Evolutionary conservation across 1,140 invertebrate genomes (phyloP).

Genomic region (Oryctes rhinoceros): DNA sequence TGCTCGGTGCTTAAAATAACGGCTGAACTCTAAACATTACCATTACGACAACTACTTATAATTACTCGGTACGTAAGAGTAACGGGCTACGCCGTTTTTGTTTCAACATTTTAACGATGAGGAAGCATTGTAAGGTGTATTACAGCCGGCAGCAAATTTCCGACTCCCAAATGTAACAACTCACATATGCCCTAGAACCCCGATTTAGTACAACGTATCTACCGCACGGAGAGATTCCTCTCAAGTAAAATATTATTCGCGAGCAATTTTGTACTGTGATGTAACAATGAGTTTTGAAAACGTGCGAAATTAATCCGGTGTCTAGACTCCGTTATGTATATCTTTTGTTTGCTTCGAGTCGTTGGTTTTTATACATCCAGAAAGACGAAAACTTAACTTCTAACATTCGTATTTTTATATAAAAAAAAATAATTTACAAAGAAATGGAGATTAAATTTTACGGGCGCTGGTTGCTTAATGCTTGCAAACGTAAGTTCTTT

Average conservation of each 20-base stretch:
- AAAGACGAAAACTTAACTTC: too few species aligned
- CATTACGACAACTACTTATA: slow-evolving; percentile 28
- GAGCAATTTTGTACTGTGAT: not conserved
- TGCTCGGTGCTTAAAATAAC: slow-evolving; percentile 14
- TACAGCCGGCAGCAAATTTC: not conserved
- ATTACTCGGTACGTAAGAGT: slow-evolving; percentile 3
- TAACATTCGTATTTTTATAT: too few species aligned
- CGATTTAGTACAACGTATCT: slow-evolving; percentile 3
- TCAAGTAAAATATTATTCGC: not conserved
- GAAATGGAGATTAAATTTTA: too few species aligned
- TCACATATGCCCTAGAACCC: not conserved
- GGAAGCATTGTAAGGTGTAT: slow-evolving; percentile 23
- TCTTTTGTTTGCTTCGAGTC: not conserved
- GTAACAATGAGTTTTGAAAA: not conserved
- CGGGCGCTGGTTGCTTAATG: too few species aligned
- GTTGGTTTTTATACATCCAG: too few species aligned
- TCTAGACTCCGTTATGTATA: not conserved
- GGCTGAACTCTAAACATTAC: slow-evolving; percentile 20
- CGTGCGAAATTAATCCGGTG: not conserved
- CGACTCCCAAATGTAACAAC: not conserved
- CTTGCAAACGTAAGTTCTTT: too few species aligned
- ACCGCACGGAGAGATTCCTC: not conserved
- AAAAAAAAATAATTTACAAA: too few species aligned
- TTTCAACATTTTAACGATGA: slow-evolving; percentile 15
- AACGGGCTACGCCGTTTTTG: not conserved